Evolutionary conservation across 2,888 invertebrate species (phyloP).

Genomic region (Anorthoa munda): DNA sequence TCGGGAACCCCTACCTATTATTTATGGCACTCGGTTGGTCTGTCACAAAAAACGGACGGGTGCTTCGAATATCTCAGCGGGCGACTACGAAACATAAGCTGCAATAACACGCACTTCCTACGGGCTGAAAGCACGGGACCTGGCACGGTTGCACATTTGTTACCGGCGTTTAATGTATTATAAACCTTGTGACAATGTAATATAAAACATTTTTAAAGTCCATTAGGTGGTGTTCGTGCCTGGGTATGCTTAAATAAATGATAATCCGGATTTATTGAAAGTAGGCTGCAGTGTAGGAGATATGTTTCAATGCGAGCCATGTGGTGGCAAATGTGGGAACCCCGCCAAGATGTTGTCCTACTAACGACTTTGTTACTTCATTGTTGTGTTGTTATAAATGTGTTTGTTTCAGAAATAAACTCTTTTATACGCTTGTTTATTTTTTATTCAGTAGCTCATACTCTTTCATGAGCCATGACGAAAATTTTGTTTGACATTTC

Average conservation of each 20-base stretch:
- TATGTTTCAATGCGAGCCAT: slow-evolving; percentile 87
- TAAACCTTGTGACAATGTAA: slow-evolving; percentile 76
- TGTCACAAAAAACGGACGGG: slow-evolving; percentile 91
- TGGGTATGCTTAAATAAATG: slow-evolving; percentile 81
- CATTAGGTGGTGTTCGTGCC: slow-evolving; percentile 69
- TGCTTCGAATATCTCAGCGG: slow-evolving; percentile 90
- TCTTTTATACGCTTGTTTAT: slow-evolving; percentile 62
- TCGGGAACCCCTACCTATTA: slow-evolving; percentile 90
- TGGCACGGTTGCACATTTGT: slow-evolving; percentile 77
- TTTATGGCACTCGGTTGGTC: slow-evolving; percentile 90
- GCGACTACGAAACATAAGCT: slow-evolving; percentile 89
- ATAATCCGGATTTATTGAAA: slow-evolving; percentile 90
- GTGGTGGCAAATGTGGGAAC: slow-evolving; percentile 90
- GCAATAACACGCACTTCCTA: slow-evolving; percentile 91
- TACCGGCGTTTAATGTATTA: slow-evolving; percentile 70
- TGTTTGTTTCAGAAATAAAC: slow-evolving; percentile 72
- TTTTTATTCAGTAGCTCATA: slow-evolving; percentile 53
- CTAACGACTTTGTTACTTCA: slow-evolving; percentile 88
- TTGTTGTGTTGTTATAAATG: slow-evolving; percentile 83
- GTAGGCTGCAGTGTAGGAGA: slow-evolving; percentile 81
- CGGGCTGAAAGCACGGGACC: slow-evolving; percentile 78
- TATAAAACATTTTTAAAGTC: slow-evolving; percentile 75
- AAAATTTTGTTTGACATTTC: slow-evolving; percentile 40
- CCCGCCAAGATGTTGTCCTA: slow-evolving; percentile 89
- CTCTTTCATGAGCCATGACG: slow-evolving; percentile 27